A percentile compares a stretch with the other conserved stretches of the same genome.
These are phyloP conservation scores for Ceyx melanurus DNA, from an alignment of 2,113 vertebrate genomes.

Conservation along the genomic window DNA sequence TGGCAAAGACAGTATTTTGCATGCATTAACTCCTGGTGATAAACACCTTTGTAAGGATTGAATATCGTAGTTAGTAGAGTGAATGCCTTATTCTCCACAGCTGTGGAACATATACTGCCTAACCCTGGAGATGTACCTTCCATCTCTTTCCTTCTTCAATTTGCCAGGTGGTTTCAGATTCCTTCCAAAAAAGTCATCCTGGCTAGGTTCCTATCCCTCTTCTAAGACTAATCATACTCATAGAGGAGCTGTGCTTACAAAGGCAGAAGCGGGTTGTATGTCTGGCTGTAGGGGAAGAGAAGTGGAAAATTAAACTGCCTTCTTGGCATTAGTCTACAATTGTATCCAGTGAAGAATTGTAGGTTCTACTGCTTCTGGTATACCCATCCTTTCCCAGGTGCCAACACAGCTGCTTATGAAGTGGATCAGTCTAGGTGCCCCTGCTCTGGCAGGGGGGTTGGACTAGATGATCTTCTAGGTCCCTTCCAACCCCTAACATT, in stretches of 20 bases:
- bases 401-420: not conserved
- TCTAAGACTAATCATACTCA: not conserved
- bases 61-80: not conserved
- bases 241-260: not conserved
- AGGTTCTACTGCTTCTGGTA: not conserved
- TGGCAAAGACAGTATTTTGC: not conserved
- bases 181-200: not conserved
- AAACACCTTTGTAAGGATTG: not conserved
- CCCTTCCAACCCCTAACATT: too few relatives aligned
- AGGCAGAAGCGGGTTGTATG: not conserved
- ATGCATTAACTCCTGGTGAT: not conserved
- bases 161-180: not conserved
- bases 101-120: not conserved
- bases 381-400: not conserved
- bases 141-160: not conserved
- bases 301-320: not conserved
- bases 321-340: not conserved
- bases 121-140: not conserved
- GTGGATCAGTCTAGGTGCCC: not conserved
- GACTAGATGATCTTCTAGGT: too few relatives aligned
- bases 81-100: not conserved
- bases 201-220: not conserved
- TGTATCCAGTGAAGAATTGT: not conserved
- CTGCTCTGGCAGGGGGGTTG: too few relatives aligned
- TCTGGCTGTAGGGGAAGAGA: not conserved